phyloP scores from a whole-genome alignment of 2,888 invertebrate genomes.

The Abrostola triplasia region DNA sequence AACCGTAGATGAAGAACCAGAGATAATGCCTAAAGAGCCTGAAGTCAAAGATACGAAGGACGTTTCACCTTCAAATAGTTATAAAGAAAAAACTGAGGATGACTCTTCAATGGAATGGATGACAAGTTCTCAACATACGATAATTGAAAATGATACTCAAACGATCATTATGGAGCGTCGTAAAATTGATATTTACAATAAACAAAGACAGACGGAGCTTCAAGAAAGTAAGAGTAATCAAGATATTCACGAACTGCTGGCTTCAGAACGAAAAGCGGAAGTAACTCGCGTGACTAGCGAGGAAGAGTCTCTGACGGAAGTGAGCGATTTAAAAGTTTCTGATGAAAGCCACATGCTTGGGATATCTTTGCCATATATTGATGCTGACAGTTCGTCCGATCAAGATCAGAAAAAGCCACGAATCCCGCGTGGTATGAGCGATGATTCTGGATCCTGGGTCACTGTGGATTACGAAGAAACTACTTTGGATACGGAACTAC shows the following conservation, averaged over 20 bases:
- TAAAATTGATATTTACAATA: conserved; percentile 89
- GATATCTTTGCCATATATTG: conserved; percentile 85
- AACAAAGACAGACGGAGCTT: conserved; percentile 84
- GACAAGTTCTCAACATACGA: conserved; percentile 80
- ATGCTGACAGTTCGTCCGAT: conserved; percentile 86
- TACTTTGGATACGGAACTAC: conserved; percentile 88
- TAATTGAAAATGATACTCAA: conserved; percentile 88
- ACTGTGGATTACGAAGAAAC: conserved; percentile 91
- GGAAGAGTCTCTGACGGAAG: conserved; percentile 91
- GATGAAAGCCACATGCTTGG: conserved; percentile 85
- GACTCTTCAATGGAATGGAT: conserved; percentile 85
- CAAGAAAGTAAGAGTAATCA: conserved; percentile 78
- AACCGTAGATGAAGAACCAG: conserved; percentile 68
- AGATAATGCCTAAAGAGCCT: conserved; percentile 62
- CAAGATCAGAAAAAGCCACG: conserved; percentile 78
- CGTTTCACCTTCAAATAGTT: conserved; percentile 78
- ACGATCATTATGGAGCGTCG: conserved; percentile 89
- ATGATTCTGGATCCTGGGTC: conserved; percentile 91
- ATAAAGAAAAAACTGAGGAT: conserved; percentile 82
- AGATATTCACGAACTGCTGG: conserved; percentile 72
- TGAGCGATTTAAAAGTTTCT: conserved; percentile 89
- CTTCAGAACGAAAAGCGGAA: conserved; percentile 81
- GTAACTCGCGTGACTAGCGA: conserved; percentile 89
- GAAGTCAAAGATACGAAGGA: conserved; percentile 67
- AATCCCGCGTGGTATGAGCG: conserved; percentile 88